Evolutionary conservation across 2,888 invertebrate species (phyloP).

Genomic region (Mimachlamys varia): DNA sequence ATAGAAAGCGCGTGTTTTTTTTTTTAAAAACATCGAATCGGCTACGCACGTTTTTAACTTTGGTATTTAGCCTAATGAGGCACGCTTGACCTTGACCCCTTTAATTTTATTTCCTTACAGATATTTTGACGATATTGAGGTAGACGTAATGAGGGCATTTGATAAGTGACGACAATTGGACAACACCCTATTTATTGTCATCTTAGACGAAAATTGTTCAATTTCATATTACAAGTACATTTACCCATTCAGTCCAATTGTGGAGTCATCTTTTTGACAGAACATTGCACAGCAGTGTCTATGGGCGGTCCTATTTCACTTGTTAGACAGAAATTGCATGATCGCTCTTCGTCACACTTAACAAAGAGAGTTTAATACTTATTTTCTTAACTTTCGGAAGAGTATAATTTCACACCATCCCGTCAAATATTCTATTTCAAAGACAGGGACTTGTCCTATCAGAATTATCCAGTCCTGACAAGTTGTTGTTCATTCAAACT

Average conservation of each 20-base stretch:
- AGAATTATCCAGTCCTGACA: background rate
- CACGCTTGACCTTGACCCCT: background rate
- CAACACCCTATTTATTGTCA: conserved; percentile 11
- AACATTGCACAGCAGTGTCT: background rate
- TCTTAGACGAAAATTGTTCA: conserved; percentile 26
- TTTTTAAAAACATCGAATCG: background rate
- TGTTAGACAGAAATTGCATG: conserved; percentile 14
- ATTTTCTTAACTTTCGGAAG: background rate
- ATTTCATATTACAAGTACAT: conserved; percentile 34
- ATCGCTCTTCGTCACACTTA: conserved; percentile 27
- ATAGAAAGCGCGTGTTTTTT: background rate
- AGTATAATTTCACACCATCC: conserved; percentile 34
- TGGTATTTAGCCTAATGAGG: background rate
- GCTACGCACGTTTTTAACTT: background rate
- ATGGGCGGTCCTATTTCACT: background rate
- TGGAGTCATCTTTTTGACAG: conserved; percentile 20
- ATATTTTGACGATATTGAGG: conserved; percentile 4
- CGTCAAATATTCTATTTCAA: conserved; percentile 29
- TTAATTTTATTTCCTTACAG: background rate
- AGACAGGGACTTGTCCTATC: background rate
- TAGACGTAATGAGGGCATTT: conserved; percentile 21
- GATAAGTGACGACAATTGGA: background rate
- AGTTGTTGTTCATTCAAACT: background rate
- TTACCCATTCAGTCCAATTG: background rate
- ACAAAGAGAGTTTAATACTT: conserved; percentile 1